These are phyloP conservation scores for Mellivora capensis DNA, from an alignment of 2,113 vertebrate species.

Conservation along the genomic window DNA sequence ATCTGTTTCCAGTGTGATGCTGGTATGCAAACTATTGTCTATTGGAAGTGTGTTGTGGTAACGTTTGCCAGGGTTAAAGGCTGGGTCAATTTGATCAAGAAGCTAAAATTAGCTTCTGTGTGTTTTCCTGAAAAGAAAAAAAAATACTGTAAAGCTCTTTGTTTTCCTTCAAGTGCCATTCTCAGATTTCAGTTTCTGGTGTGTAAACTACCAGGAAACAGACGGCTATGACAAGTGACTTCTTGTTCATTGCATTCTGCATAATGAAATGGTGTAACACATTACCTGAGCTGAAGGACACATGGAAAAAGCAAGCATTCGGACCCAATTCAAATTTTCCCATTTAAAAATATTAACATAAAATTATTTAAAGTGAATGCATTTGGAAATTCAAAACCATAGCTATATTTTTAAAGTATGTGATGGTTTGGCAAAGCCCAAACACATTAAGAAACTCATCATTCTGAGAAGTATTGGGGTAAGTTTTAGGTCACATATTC, in stretches of 20 bases:
- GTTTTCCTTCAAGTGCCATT: conserved; percentile 84
- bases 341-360: conserved; percentile 36
- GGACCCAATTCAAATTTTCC: conserved; percentile 53
- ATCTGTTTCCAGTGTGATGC: conserved; percentile 88
- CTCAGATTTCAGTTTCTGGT: conserved; percentile 82
- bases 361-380: conserved; percentile 55
- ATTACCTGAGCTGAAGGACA: background rate
- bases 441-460: conserved; percentile 62
- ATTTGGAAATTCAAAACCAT: conserved; percentile 52
- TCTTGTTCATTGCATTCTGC: conserved; percentile 66
- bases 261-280: conserved; percentile 65
- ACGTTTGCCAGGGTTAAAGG: conserved; percentile 90
- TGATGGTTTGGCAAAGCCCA: conserved; percentile 57
- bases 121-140: conserved; percentile 85
- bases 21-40: conserved; percentile 92
- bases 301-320: conserved; percentile 13
- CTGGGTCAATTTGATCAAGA: conserved; percentile 91
- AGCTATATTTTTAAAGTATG: conserved; percentile 29
- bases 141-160: conserved; percentile 86
- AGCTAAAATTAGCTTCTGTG: conserved; percentile 93
- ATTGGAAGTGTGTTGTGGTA: conserved; percentile 89
- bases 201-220: conserved; percentile 81
- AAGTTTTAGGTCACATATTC: conserved; percentile 45
- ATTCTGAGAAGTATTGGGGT: conserved; percentile 59
- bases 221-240: conserved; percentile 73